phyloP scores from a whole-genome alignment of 2,888 invertebrate genomes.

The Neoascia interrupta region DNA sequence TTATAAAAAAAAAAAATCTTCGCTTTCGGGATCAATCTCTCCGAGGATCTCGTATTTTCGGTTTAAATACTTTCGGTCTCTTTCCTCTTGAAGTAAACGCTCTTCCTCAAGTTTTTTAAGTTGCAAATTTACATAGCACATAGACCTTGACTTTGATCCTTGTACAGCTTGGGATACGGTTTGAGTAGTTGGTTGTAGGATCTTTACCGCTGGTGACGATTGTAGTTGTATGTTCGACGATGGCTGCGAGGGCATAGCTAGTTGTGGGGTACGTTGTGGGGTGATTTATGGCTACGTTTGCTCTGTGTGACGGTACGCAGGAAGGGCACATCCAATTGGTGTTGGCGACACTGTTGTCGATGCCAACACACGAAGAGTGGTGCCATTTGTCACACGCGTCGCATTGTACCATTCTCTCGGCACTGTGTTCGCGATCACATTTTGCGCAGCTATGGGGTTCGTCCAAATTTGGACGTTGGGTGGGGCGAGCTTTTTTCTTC shows the following conservation, averaged over 20 bases:
- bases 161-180: neutral
- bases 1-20: too few species aligned
- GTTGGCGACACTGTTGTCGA: neutral
- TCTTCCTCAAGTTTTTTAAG: constrained; percentile 16
- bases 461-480: neutral
- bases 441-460: neutral
- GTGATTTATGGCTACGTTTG: neutral
- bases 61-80: constrained; percentile 8
- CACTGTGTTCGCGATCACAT: neutral
- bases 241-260: neutral
- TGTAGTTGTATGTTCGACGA: neutral
- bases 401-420: constrained; percentile 9
- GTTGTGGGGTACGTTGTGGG: too few species aligned
- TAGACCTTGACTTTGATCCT: neutral
- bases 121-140: constrained; percentile 11
- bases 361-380: constrained; percentile 2
- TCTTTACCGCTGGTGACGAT: neutral
- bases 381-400: constrained; percentile 3
- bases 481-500: neutral
- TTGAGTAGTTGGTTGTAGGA: neutral
- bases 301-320: neutral
- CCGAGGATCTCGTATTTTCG: constrained; percentile 24
- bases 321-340: constrained; percentile 1
- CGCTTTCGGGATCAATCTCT: neutral
- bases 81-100: constrained; percentile 8